Conservation (phyloP, 2,797 vertebrate genomes). For the Anas flavirostris region DNA sequence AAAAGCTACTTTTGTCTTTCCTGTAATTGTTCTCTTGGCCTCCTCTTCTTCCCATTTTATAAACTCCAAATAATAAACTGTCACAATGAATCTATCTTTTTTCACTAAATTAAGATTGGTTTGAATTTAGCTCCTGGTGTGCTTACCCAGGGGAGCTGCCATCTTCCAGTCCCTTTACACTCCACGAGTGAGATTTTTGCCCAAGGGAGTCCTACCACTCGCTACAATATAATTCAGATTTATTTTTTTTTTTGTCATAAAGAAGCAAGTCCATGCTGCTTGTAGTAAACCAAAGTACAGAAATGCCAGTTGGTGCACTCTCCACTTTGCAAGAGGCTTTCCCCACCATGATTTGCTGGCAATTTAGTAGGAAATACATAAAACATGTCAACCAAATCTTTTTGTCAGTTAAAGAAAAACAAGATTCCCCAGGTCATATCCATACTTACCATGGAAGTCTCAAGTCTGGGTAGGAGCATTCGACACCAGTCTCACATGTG, state of each 20-base stretch:
- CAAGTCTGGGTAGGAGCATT: background rate
- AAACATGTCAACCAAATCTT: background rate
- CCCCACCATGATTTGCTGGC: background rate
- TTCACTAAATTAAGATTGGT: background rate
- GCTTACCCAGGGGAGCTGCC: background rate
- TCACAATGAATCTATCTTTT: background rate
- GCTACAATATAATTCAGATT: background rate
- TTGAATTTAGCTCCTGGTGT: background rate
- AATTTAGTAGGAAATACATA: background rate
- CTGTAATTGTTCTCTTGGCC: background rate
- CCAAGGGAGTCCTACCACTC: background rate
- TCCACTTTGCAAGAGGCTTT: background rate
- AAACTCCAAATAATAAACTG: background rate
- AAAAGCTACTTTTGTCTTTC: background rate
- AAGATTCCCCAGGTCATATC: background rate
- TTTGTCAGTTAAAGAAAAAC: background rate
- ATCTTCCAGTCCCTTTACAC: background rate
- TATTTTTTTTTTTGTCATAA: background rate
- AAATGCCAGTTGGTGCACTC: background rate
- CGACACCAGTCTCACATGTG: fast-evolving
- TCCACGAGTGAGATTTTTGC: background rate
- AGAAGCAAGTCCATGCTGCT: background rate
- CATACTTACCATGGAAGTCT: background rate
- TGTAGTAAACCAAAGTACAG: background rate
- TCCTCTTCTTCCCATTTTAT: background rate